Evolutionary conservation across 2,797 vertebrate species (phyloP), one percentile per base, ranked within the genome.

Genomic region (Tokudaia muenninki): DNA sequence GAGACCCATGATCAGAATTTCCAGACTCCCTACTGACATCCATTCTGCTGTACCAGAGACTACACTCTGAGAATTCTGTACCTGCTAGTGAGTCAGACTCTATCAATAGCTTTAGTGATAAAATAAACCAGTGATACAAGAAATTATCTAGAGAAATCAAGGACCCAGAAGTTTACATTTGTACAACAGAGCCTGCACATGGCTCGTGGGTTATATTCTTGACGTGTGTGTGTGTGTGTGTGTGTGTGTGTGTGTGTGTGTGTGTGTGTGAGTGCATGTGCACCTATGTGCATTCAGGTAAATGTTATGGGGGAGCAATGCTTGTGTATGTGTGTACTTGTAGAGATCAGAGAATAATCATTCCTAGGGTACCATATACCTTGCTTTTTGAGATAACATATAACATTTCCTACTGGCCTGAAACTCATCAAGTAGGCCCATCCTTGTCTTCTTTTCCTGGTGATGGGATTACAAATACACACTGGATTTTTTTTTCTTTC

Each of bases 91-190:
- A 82, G 7, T 61, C 41, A 17, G 59, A 63, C 4, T 90, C 10
- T 84, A 17, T 75, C 37, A 52, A 6, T 84, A 14, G 34, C 79
- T 82, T 91, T 72, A 89, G 55, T 79, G 82, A 80, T 44, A 22
- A 95, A 93, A 94, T 26, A 55, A 94, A 52, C 26, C 29, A 65
- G n/a, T 67, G 16, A 87, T 63, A 50, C 1, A 31, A 55, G 50
- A 31, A 92, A 57, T 84, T 92, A 55, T 81, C 21, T 95, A 44
- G 31, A 94, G 75, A 94, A 89, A 83, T 72, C 83, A 95, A 82
- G 41, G 22, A 92, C 52, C 67, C 31, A 50, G 47, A 92, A 70
- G 11, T 59, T 81, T 87, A 63, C 0, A 74, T 9, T 67, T 57
- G 21, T n/a, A 37, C n/a, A 14, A 26, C 87, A n/a, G 19, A 44